Base-by-base conservation (phyloP, 1,140 invertebrate species). In the Papilio xuthus region DNA sequence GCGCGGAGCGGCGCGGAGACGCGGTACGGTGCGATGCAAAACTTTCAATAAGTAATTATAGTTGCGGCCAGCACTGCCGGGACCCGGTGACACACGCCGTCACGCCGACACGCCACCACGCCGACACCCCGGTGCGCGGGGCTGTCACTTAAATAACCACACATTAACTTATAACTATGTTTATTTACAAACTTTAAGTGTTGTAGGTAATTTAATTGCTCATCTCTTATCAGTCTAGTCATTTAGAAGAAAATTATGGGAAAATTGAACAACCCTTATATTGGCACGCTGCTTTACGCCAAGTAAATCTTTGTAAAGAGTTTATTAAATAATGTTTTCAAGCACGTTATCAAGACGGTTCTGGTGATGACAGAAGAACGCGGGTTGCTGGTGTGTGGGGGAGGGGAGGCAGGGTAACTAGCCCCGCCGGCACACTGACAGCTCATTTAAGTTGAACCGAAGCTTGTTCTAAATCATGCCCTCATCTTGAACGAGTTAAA, bases 41-140 rank as follows among this genome's bases (percentile, higher is more conserved):
- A 75, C 47, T 75, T 74, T 56, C 73, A 32, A 75, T 75, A 56
- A 75, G 32, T 63, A 76, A 76, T 76, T 76, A 76, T 76, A 63
- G 74, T 76, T 60, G 56, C 50, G 74, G 32, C 42, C 12, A 37
- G 53, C 37, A 18, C 28, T 37, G 74, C 20, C 53, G 47, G 23
- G 44, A 76, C 15, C n/a, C 18, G 37, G 28, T 28, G 74, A 44
- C 74, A 63, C n/a, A 32, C 37, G 23, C 74, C 13, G 44, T 23
- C 73, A 75, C 28, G 28, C 6, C 28, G n/a, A 10, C 7, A 60
- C 53, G 42, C 50, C 32, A 7, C 44, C n/a, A n/a, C 53, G 23
- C 74, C 13, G 44, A 28, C 73, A 75, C 28, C 7, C 6, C 18
- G 28, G 32, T 15, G 41, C 53, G 26, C 50, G 32, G 56, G 74